Evolutionary conservation across 2,113 vertebrate genomes (phyloP).

Genomic region (Rhombomys opimus): DNA sequence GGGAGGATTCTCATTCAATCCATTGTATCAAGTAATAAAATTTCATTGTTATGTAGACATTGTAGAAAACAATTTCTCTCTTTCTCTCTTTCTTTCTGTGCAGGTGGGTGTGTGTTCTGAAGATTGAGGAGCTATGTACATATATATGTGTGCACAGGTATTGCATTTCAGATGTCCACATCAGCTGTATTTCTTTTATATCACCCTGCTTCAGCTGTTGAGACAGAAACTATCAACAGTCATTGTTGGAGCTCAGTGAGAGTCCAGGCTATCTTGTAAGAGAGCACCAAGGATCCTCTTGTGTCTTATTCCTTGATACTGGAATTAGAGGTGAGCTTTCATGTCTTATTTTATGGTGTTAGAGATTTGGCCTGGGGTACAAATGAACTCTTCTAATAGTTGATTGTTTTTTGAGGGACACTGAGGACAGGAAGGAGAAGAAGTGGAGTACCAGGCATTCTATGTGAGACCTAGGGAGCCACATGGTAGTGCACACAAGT

Average conservation of each 20-base stretch:
- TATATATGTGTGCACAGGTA: not conserved
- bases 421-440: no score
- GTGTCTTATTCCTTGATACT: not conserved
- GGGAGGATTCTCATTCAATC: not conserved
- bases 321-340: not conserved
- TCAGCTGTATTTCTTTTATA: not conserved
- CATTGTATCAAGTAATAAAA: not conserved
- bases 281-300: not conserved
- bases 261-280: no score
- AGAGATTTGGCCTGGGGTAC: not conserved
- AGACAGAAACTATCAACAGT: not conserved
- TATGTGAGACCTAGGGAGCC: no score
- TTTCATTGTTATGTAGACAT: not conserved
- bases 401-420: no score
- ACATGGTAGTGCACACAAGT: no score
- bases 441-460: no score
- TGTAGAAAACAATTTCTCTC: not conserved
- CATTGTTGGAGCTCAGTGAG: not conserved
- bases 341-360: not conserved
- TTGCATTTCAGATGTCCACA: no score
- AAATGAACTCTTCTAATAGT: not conserved
- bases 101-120: not conserved
- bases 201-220: fast-evolving
- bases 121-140: not conserved
- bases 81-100: not conserved